Evolutionary conservation across 2,113 vertebrate species (phyloP).

Genomic region (Sialia sialis): DNA sequence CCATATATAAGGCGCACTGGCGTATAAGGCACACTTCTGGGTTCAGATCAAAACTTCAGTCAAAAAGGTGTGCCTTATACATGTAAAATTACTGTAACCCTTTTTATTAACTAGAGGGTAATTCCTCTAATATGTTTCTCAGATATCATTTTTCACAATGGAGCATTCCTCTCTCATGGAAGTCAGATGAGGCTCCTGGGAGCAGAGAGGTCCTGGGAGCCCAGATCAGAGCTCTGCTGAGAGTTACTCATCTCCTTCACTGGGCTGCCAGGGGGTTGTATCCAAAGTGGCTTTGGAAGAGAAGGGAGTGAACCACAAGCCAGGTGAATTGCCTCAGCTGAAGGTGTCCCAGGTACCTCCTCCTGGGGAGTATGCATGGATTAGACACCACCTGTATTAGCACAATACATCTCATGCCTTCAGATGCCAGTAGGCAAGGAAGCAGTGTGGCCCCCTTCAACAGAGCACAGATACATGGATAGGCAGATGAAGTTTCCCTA

Average conservation of each 20-base stretch:
- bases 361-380: accelerated
- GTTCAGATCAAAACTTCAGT: too few species aligned
- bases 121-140: not conserved
- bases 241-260: not conserved
- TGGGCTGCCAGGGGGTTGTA: accelerated
- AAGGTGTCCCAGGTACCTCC: not conserved
- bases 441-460: not conserved
- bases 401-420: not conserved
- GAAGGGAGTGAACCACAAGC: not conserved
- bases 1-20: too few species aligned
- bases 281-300: not conserved
- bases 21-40: too few species aligned
- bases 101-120: not conserved
- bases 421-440: not conserved
- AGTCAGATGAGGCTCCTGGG: not conserved
- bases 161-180: not conserved
- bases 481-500: not conserved
- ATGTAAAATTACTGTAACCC: too few species aligned
- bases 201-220: not conserved
- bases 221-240: not conserved
- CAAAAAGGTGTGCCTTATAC: too few species aligned
- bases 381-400: not conserved
- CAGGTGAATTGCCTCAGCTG: not conserved
- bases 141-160: not conserved
- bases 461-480: not conserved